Base-by-base conservation (phyloP, 2,888 invertebrate genomes). In the Chalcis sispes region DNA sequence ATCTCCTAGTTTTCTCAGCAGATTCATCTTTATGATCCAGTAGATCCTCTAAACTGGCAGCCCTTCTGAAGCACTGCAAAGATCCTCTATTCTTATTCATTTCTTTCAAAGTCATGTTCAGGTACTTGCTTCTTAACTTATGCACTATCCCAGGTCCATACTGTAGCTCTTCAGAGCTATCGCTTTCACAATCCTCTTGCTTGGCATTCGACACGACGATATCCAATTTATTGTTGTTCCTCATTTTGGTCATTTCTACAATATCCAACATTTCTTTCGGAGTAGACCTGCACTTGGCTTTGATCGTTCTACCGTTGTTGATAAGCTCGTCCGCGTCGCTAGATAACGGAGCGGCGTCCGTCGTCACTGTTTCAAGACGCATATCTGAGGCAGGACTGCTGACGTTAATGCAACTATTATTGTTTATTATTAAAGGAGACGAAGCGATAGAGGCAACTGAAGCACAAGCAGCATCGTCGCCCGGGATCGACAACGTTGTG, bases 121-220 rank as follows among this genome's bases (percentile, higher is more conserved):
- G 91, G 88, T 96, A 97, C 86, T 95, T 94, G 86, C 95, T 95
- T 87, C 95, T 94, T 81, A 97, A 91, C 83, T 94, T 94, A 85
- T 95, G 95, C 48, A 97, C 97, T 85, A 97, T 96, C 74, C 97
- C 96, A 66, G 97, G 97, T 0, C 97, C 97, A 90, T 97, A 96
- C 86, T 94, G 94, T 74, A 96, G 90, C 87, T 96, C 96, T 89
- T 96, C 96, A 81, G 91, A 91, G 67, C 91, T 91, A 85, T 92
- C 92, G 72, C 91, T 91, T 78, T 90, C 90, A 66, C 87, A 87
- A 56, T 89, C 90, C 46, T 87, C 87, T 27, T 54, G 56, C 2
- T 72, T 50, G 48, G 29, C 40, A 10, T 40, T 62, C 59, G 50
- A 32, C 46, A 81, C 32, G 13, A 23, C 67, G 40, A 54, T 40